Evolutionary conservation across 2,797 vertebrate genomes (phyloP).

Genomic region (Tragelaphus oryx): DNA sequence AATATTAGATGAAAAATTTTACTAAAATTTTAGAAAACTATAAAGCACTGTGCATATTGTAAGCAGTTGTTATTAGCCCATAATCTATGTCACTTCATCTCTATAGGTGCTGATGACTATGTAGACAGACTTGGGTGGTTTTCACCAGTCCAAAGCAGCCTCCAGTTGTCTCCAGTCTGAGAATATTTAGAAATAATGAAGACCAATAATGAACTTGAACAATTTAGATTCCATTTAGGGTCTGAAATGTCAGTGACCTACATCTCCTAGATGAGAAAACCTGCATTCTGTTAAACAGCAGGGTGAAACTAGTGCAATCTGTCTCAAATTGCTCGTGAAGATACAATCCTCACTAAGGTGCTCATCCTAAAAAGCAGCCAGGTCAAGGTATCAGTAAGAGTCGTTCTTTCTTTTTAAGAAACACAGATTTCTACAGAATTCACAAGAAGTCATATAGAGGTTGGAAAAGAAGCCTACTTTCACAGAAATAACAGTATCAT

Average conservation of each 20-base stretch:
- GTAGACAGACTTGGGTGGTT: not conserved
- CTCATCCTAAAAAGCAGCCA: not conserved
- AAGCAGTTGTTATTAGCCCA: not conserved
- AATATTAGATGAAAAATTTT: not conserved
- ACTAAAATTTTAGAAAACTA: not conserved
- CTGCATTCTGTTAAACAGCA: conserved; percentile 32
- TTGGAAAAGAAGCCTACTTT: not conserved
- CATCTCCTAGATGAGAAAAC: conserved; percentile 29
- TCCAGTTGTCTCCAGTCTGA: not conserved
- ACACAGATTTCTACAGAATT: not conserved
- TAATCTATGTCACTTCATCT: not conserved
- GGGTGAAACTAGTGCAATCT: conserved; percentile 9
- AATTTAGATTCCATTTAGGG: not conserved
- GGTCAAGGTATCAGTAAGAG: conserved; percentile 2
- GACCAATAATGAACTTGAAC: not conserved
- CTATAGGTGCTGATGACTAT: not conserved
- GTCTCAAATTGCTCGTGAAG: not conserved
- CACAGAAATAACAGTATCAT: conserved; percentile 8
- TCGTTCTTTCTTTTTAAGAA: conserved; percentile 19
- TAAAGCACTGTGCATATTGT: not conserved
- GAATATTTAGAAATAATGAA: not conserved
- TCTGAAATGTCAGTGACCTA: conserved; percentile 27
- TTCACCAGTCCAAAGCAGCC: not conserved
- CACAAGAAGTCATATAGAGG: not conserved
- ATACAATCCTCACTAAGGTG: conserved; percentile 13